phyloP scores from a whole-genome alignment of 1,140 invertebrate species.

The Euura saliciscinereae region DNA sequence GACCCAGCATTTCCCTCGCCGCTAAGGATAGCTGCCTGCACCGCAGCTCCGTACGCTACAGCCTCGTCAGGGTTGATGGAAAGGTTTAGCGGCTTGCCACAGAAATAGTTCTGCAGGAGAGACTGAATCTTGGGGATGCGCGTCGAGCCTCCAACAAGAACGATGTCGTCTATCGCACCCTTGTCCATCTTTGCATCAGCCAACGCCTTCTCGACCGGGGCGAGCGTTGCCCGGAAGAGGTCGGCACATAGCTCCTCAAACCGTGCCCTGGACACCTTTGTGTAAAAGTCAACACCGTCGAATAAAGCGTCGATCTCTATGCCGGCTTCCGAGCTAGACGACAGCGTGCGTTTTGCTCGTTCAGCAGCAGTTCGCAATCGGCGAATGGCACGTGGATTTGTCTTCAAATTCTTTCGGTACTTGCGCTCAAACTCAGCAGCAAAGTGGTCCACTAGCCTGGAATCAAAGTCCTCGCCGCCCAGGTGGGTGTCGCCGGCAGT shows the following conservation, averaged over 20 bases:
- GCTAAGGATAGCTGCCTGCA: constrained; percentile 58
- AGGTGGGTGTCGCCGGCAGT: constrained; percentile 68
- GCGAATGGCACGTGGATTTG: constrained; percentile 58
- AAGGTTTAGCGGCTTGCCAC: constrained; percentile 59
- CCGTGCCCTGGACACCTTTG: constrained; percentile 54
- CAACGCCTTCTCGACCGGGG: constrained; percentile 67
- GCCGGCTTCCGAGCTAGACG: constrained; percentile 59
- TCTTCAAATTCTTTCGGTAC: constrained; percentile 57
- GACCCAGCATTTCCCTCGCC: constrained; percentile 42
- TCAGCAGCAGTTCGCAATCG: constrained; percentile 69
- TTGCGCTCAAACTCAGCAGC: constrained; percentile 60
- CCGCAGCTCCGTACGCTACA: constrained; percentile 60
- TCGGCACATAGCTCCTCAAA: constrained; percentile 56
- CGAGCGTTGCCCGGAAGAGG: constrained; percentile 48
- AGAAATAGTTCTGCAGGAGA: constrained; percentile 59
- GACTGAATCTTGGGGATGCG: constrained; percentile 64
- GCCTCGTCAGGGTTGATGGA: constrained; percentile 62
- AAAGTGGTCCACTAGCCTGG: constrained; percentile 73
- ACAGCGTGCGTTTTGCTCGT: constrained; percentile 60
- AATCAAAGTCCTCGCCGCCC: constrained; percentile 69
- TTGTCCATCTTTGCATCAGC: constrained; percentile 50
- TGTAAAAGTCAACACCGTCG: constrained; percentile 60
- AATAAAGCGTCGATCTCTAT: constrained; percentile 61
- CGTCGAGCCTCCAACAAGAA: constrained; percentile 75
- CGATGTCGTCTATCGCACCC: constrained; percentile 69